These are phyloP conservation scores for Acrocephalus kingi DNA, from an alignment of 2,113 vertebrate species.

Conservation along the genomic window DNA sequence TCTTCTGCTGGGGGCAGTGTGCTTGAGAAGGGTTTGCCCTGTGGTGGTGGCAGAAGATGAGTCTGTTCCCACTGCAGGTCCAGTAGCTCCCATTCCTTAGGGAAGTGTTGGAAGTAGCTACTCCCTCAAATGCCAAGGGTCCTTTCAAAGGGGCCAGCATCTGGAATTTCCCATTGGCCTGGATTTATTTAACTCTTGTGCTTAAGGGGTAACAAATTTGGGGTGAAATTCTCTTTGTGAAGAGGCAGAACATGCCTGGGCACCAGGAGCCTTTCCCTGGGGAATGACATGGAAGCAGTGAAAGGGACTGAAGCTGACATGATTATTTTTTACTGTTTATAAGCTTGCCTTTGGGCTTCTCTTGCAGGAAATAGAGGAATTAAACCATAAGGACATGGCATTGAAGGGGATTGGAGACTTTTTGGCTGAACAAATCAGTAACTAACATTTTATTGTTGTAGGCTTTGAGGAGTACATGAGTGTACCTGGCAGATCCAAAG, in stretches of 20 bases:
- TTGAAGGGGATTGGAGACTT: neutral
- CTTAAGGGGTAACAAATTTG: neutral
- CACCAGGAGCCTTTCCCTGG: neutral
- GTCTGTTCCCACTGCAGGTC: slow-evolving; percentile 79
- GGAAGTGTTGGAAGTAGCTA: neutral
- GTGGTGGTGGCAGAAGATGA: slow-evolving; percentile 76
- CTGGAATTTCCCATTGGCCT: neutral
- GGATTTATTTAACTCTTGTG: neutral
- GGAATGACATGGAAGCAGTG: neutral
- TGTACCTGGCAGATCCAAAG: slow-evolving; percentile 60
- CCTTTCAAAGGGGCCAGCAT: neutral
- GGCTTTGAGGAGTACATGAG: slow-evolving; percentile 67
- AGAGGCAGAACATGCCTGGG: neutral
- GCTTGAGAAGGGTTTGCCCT: slow-evolving; percentile 56
- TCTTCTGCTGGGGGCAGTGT: slow-evolving; percentile 48
- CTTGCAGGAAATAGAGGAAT: neutral
- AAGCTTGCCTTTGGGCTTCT: neutral
- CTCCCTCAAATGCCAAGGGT: neutral
- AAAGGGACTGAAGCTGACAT: neutral
- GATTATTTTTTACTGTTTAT: neutral
- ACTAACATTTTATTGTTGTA: neutral
- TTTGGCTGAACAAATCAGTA: neutral
- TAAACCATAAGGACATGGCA: neutral
- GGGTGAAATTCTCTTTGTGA: neutral
- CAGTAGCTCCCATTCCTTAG: neutral